These are phyloP conservation scores for Sycophaga agraensis DNA, from an alignment of 1,140 invertebrate genomes.

Conservation along the genomic window DNA sequence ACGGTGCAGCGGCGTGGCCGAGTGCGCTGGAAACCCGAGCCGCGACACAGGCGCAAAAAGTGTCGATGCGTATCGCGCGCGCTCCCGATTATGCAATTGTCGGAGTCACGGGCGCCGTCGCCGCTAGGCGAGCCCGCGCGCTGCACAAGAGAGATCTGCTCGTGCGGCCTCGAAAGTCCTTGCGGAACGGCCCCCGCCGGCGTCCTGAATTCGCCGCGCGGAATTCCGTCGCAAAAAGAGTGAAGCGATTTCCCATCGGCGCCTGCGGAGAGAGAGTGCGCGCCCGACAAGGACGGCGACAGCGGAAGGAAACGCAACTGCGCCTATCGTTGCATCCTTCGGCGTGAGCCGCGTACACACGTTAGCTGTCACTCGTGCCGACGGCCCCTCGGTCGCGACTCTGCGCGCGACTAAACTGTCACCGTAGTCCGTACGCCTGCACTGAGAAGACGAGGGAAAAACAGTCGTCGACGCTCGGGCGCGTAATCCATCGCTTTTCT, in stretches of 20 bases:
- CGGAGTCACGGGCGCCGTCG: background rate
- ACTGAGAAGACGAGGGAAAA: too few relatives aligned
- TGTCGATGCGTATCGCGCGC: background rate
- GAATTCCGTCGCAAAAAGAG: constrained; percentile 15
- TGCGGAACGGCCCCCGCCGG: background rate
- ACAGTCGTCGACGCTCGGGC: too few relatives aligned
- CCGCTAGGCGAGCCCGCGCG: too few relatives aligned
- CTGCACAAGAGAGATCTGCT: too few relatives aligned
- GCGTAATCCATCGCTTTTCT: too few relatives aligned
- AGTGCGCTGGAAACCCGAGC: too few relatives aligned
- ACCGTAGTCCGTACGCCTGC: too few relatives aligned
- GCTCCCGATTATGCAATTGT: constrained; percentile 9
- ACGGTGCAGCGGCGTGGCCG: too few relatives aligned
- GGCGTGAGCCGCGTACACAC: too few relatives aligned
- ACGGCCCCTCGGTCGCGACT: too few relatives aligned
- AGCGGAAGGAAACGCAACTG: background rate
- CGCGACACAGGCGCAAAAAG: background rate
- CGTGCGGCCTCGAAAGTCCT: background rate
- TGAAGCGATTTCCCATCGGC: constrained; percentile 7
- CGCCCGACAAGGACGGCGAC: background rate
- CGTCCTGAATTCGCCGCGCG: constrained; percentile 1
- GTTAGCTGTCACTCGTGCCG: too few relatives aligned
- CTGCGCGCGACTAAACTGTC: too few relatives aligned
- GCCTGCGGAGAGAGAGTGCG: background rate
- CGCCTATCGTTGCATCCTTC: background rate